These are phyloP conservation scores for Pangasianodon hypophthalmus DNA, from an alignment of 2,113 vertebrate species.

Conservation along the genomic window DNA sequence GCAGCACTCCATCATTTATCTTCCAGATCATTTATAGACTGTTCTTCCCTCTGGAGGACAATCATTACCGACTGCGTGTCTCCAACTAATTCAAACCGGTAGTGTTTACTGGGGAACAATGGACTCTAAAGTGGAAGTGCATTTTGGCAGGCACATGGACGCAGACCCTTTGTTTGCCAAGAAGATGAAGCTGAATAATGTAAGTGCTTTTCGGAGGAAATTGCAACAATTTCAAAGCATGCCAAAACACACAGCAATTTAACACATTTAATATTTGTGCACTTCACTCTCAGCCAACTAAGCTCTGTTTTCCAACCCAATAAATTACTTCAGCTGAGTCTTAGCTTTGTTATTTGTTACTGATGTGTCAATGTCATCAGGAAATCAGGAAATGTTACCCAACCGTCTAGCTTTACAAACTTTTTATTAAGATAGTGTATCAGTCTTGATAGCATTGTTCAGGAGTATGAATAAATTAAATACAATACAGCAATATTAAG, in stretches of 20 bases:
- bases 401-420: not conserved
- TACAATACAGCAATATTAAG: not conserved
- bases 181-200: constrained; percentile 25
- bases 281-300: constrained; percentile 12
- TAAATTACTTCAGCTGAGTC: not conserved
- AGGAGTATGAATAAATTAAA: constrained; percentile 6
- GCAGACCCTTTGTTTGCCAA: constrained; percentile 30
- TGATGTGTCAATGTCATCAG: constrained; percentile 11
- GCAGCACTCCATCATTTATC: not conserved
- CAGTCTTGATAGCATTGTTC: not conserved
- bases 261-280: constrained; percentile 8
- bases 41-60: not conserved
- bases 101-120: constrained; percentile 13
- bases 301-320: constrained; percentile 29
- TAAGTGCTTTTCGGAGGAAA: constrained; percentile 28
- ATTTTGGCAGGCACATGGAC: constrained; percentile 26
- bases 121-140: constrained; percentile 25
- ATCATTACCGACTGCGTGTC: not conserved
- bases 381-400: constrained; percentile 1
- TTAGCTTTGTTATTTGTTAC: constrained; percentile 4
- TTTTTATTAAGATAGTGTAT: not conserved
- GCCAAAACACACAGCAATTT: constrained; percentile 40
- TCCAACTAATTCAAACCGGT: constrained; percentile 16
- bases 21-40: not conserved
- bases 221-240: constrained; percentile 12